Base-by-base conservation (phyloP, 1,140 invertebrate genomes). In the Dolichoris vasculosae region DNA sequence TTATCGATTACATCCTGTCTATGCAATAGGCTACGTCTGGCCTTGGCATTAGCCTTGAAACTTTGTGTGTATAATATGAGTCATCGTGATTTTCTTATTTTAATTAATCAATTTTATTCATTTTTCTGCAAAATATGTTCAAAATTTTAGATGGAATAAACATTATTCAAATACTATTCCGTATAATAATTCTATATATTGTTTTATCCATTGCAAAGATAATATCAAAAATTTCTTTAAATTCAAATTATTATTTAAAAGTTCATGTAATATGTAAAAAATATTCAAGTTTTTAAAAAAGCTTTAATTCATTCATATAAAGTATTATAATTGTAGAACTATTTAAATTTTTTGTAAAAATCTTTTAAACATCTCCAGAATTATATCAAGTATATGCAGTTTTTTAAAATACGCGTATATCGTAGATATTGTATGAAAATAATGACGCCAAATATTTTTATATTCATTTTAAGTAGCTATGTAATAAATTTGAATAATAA, bases 21-120 rank as follows among this genome's bases (percentile, higher is more conserved):
- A 73, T 73, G 69, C 69, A 73, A 73, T 73, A 73, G 69, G 69
- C 69, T 73, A 43, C 69, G 69, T 73, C 69, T 73, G 69, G 69
- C 69, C 69, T 73, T 73, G 69, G 38, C 69, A 73, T 73, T 73
- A 73, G 69, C 69, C 69, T 73, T 73, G 69, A 73, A 43, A 73
- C 69, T 73, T 40, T 43, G 38, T 73, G 38, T 73, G 69, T 73
- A 73, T 43, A 73, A 73, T 73, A 43, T 73, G 69, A 73, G 38
- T 73, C 69, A 73, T 73, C 69, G 23, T 43, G 23, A 43, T 73
- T 43, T 73, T 73, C 35, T 73, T 73, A 43, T 73, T 73, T 73
- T 0, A 73, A 73, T 73, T 73, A 43, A 73, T 73, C 35, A 73
- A 32, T 17, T 73, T 73, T 73, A 43, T n/a, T 40, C 23, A 73